Percentiles rank a stretch among this genome's conserved stretches.
These are phyloP conservation scores for Tanytarsus gracilentus DNA, from an alignment of 2,888 invertebrate genomes.

Conservation along the genomic window DNA sequence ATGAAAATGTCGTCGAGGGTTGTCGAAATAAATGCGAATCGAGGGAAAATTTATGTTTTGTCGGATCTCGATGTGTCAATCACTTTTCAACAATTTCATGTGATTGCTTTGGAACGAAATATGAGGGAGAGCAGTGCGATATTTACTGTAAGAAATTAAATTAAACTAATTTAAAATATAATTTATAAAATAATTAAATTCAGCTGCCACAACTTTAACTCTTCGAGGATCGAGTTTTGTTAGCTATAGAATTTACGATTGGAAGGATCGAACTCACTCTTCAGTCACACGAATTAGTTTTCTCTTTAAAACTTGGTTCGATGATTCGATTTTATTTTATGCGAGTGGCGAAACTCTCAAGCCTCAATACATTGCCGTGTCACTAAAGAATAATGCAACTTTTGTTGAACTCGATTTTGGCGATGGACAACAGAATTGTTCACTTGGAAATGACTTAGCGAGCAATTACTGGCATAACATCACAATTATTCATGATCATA, in stretches of 20 bases:
- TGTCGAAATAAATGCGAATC: conserved; percentile 78
- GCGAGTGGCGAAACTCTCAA: conserved; percentile 80
- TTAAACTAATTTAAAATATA: conserved; percentile 37
- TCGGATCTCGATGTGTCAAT: conserved; percentile 81
- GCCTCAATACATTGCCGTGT: conserved; percentile 82
- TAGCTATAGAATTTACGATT: conserved; percentile 84
- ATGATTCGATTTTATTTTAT: conserved; percentile 85
- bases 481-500: conserved; percentile 72
- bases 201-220: conserved; percentile 80
- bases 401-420: conserved; percentile 84
- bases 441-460: conserved; percentile 59
- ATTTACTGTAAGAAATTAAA: conserved; percentile 62
- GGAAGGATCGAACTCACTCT: conserved; percentile 84
- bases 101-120: conserved; percentile 86
- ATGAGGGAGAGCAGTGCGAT: conserved; percentile 87
- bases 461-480: conserved; percentile 82
- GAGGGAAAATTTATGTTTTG: conserved; percentile 74
- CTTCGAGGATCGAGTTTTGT: conserved; percentile 86
- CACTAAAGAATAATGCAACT: conserved; percentile 72
- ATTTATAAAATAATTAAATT: conserved; percentile 8
- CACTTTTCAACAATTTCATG: conserved; percentile 83
- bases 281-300: conserved; percentile 78
- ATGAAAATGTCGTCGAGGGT: conserved; percentile 81
- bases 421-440: conserved; percentile 60
- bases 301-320: conserved; percentile 82